These are phyloP conservation scores for Phyllotis vaccarum DNA, from an alignment of 2,797 vertebrate genomes.

Conservation along the genomic window DNA sequence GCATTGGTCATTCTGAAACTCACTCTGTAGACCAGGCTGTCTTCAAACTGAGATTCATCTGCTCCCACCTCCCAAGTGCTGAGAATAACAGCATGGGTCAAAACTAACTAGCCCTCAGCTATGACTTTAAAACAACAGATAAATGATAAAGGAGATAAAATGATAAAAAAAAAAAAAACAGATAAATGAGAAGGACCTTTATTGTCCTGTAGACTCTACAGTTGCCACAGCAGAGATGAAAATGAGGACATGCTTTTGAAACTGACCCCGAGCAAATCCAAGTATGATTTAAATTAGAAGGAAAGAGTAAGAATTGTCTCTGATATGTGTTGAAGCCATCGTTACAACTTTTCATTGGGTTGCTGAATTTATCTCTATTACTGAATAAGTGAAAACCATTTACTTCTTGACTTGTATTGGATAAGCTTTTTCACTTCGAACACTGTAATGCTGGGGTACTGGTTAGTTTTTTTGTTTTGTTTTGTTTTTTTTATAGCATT, in stretches of 20 bases:
- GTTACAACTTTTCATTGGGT: constrained; percentile 21
- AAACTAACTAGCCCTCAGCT: neutral
- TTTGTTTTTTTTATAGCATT: constrained; percentile 56
- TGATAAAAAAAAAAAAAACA: too few relatives aligned
- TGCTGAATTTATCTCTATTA: neutral
- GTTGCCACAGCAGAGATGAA: neutral
- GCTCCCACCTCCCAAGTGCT: neutral
- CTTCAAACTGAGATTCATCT: neutral
- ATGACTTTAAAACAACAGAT: neutral
- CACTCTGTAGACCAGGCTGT: neutral
- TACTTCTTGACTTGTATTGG: constrained; percentile 30
- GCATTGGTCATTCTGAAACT: neutral
- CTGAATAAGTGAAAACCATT: constrained; percentile 6
- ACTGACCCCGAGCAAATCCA: constrained; percentile 34
- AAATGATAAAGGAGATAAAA: too few relatives aligned
- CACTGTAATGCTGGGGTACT: constrained; percentile 65
- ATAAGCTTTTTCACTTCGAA: constrained; percentile 59
- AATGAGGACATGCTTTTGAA: constrained; percentile 46
- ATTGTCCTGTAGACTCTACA: neutral
- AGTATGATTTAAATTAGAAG: neutral
- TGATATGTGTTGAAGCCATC: constrained; percentile 19
- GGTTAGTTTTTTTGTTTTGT: constrained; percentile 63
- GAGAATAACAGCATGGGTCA: neutral
- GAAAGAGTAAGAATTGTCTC: neutral
- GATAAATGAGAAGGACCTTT: neutral